These are phyloP conservation scores for Nycticorax nycticorax DNA, from an alignment of 2,113 vertebrate species.

Conservation along the genomic window DNA sequence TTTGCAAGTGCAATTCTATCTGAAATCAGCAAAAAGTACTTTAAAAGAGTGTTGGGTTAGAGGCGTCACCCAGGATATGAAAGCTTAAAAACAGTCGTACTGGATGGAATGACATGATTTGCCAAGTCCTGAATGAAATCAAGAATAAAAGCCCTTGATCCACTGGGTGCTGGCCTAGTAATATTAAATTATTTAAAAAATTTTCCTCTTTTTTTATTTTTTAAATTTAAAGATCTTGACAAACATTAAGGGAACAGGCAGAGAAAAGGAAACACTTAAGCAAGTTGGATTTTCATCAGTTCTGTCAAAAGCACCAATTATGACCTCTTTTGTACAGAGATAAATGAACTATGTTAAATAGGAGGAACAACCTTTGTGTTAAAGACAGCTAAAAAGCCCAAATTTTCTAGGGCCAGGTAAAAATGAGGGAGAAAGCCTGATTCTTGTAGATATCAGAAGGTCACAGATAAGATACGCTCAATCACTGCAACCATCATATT, in stretches of 20 bases:
- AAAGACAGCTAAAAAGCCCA: neutral
- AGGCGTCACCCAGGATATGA: neutral
- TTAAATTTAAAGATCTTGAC: constrained; percentile 25
- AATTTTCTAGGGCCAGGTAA: neutral
- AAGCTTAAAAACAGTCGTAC: constrained; percentile 24
- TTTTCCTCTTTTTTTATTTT: neutral
- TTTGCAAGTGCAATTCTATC: constrained; percentile 5
- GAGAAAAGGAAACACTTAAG: neutral
- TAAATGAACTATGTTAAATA: neutral
- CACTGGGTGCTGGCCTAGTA: constrained; percentile 47
- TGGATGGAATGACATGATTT: neutral
- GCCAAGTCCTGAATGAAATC: constrained; percentile 27
- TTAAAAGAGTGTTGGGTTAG: constrained; percentile 6
- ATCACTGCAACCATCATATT: neutral
- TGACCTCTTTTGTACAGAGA: neutral
- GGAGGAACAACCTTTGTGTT: neutral
- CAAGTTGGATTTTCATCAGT: neutral
- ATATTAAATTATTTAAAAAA: constrained; percentile 54
- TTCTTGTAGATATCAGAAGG: neutral
- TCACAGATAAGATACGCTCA: neutral
- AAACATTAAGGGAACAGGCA: neutral
- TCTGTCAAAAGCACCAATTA: constrained; percentile 21
- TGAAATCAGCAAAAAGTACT: constrained; percentile 43
- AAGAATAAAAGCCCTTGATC: constrained; percentile 69
- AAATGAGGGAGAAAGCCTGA: neutral